phyloP scores from a whole-genome alignment of 2,888 invertebrate genomes.

The Auanema freiburgensis region DNA sequence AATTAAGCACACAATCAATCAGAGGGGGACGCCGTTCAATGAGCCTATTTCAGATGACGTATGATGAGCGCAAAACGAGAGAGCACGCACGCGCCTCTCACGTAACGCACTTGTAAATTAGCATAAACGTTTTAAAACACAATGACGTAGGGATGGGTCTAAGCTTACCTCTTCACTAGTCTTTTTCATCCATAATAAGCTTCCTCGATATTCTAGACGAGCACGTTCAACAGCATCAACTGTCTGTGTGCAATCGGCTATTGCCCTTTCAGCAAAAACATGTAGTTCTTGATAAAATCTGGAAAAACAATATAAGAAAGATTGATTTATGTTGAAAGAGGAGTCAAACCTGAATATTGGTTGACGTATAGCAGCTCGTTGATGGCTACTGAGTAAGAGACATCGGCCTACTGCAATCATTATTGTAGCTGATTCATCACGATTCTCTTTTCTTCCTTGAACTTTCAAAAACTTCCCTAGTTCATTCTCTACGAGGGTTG shows the following conservation, averaged over 20 bases:
- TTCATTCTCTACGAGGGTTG: constrained; percentile 92
- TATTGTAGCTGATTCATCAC: constrained; percentile 69
- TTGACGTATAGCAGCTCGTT: constrained; percentile 26
- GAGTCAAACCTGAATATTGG: constrained; percentile 24
- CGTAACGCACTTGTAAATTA: neutral
- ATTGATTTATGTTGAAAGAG: neutral
- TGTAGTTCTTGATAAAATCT: constrained; percentile 82
- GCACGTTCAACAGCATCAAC: constrained; percentile 85
- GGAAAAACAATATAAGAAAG: neutral
- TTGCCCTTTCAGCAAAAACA: constrained; percentile 89
- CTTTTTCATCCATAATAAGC: constrained; percentile 91
- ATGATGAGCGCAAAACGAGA: neutral
- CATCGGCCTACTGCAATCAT: constrained; percentile 39
- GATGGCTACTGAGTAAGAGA: constrained; percentile 41
- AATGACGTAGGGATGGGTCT: neutral
- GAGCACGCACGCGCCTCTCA: neutral
- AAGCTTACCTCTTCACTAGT: constrained; percentile 64
- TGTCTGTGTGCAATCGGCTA: constrained; percentile 87
- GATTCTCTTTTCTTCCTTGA: constrained; percentile 83
- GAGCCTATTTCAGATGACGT: neutral
- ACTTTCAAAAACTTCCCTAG: constrained; percentile 92
- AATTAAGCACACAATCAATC: neutral
- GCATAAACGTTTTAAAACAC: neutral
- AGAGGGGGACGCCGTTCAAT: neutral
- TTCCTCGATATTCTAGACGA: constrained; percentile 88